Conservation (phyloP, 2,797 vertebrate genomes). For the Oreortyx pictus region DNA sequence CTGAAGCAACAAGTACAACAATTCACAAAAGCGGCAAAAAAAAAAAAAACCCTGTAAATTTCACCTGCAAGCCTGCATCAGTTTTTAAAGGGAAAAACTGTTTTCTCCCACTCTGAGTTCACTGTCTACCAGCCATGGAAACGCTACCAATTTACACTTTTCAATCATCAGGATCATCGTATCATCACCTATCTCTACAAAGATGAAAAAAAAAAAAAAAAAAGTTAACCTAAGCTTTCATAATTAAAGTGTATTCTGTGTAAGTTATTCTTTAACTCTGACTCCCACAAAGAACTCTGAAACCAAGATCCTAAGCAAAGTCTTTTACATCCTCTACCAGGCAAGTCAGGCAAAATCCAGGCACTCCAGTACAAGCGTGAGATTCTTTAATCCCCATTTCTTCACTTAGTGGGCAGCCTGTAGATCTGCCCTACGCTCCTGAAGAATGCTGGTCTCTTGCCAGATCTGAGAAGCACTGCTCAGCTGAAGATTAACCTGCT, state of each 20-base stretch:
- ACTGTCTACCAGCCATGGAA: neutral
- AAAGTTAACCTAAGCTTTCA: neutral
- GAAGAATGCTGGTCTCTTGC: fast-evolving
- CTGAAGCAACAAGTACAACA: neutral
- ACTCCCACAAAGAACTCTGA: neutral
- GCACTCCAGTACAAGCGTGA: fast-evolving
- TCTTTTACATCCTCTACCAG: neutral
- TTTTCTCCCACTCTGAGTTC: neutral
- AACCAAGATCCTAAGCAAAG: neutral
- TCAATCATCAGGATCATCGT: neutral
- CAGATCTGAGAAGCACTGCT: neutral
- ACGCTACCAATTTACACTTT: neutral
- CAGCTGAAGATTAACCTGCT: neutral
- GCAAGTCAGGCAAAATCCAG: neutral
- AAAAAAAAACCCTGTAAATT: neutral
- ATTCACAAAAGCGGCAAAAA: neutral
- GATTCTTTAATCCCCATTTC: neutral
- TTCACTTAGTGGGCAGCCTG: neutral
- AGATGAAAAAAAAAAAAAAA: neutral
- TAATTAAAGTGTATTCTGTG: neutral
- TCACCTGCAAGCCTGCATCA: neutral
- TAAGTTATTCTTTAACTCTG: neutral
- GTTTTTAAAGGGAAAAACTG: neutral
- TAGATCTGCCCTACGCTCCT: neutral
- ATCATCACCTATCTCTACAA: neutral